These are phyloP conservation scores for Myripristis murdjan DNA, from an alignment of 2,797 vertebrate species.

Conservation along the genomic window DNA sequence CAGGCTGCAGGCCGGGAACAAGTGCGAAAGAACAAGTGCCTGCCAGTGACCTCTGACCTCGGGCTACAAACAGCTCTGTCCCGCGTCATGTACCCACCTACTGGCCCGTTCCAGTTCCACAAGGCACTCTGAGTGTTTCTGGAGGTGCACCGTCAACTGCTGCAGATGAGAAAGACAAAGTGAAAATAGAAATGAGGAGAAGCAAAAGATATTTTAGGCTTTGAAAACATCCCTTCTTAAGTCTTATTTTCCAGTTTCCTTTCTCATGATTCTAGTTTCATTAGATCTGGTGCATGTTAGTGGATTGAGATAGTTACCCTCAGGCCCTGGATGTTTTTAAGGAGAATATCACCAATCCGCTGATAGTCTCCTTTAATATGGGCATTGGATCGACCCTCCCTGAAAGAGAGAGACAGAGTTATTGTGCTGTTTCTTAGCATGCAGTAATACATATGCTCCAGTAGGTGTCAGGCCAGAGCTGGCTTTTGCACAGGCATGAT, in stretches of 20 bases:
- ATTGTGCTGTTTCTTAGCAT: background rate
- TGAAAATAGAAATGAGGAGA: background rate
- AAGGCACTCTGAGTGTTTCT: slow-evolving; percentile 93
- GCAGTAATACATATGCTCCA: slow-evolving; percentile 40
- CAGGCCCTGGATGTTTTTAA: slow-evolving; percentile 93
- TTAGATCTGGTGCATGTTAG: too few species aligned
- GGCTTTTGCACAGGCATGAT: background rate
- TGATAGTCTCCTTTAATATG: slow-evolving; percentile 95
- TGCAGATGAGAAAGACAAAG: slow-evolving; percentile 57
- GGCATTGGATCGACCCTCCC: slow-evolving; percentile 95
- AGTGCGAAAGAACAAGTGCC: background rate
- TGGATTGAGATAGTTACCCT: slow-evolving; percentile 83
- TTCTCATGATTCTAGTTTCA: too few species aligned
- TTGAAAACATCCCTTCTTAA: too few species aligned
- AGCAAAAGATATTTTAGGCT: too few species aligned
- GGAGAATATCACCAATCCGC: slow-evolving; percentile 93
- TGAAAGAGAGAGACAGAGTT: slow-evolving; percentile 55
- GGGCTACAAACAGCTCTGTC: background rate
- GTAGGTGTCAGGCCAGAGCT: slow-evolving; percentile 59
- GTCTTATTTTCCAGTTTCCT: too few species aligned
- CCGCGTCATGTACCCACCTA: slow-evolving; percentile 50
- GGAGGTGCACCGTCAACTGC: slow-evolving; percentile 90
- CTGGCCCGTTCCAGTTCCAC: slow-evolving; percentile 89
- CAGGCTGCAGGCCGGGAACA: too few species aligned
- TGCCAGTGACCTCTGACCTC: background rate